Percentiles rank a stretch among this genome's conserved stretches.
These are phyloP conservation scores for Drosophila fuyamai DNA, from an alignment of 1,140 invertebrate species.

Conservation along the genomic window DNA sequence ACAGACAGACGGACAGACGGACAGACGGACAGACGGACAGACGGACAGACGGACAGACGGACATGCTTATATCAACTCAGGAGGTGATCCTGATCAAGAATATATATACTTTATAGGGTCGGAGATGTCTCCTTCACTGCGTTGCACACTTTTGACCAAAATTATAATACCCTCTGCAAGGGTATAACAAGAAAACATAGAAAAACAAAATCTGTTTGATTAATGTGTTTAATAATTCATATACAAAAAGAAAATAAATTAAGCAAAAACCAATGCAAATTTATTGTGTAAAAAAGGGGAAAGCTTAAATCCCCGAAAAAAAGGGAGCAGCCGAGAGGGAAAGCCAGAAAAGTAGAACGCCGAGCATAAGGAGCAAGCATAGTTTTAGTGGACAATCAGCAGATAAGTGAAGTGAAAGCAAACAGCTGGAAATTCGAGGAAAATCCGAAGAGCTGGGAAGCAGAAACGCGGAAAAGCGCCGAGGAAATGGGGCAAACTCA, in stretches of 20 bases:
- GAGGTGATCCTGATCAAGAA: no score
- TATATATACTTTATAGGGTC: no score
- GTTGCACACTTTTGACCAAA: no score
- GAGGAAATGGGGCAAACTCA: background rate
- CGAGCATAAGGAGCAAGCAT: conserved; percentile 65
- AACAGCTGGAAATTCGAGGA: conserved; percentile 20
- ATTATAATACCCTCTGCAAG: no score
- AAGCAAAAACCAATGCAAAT: conserved; percentile 39
- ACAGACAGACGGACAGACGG: no score
- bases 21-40: no score
- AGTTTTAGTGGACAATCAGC: conserved; percentile 82
- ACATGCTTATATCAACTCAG: no score
- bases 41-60: no score
- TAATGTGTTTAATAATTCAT: conserved; percentile 67
- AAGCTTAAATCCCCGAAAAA: conserved; percentile 17
- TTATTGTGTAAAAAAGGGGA: conserved; percentile 42
- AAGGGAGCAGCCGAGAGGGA: conserved; percentile 19
- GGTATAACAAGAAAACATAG: background rate
- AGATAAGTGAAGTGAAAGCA: conserved; percentile 52
- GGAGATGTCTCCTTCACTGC: no score
- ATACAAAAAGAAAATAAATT: conserved; percentile 25
- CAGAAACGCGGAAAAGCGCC: conserved; percentile 5
- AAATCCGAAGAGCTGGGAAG: conserved; percentile 9
- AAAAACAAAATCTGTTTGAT: conserved; percentile 57
- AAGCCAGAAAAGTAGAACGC: conserved; percentile 33